phyloP scores from a whole-genome alignment of 1,140 invertebrate species.

The Paracyclopina nana region DNA sequence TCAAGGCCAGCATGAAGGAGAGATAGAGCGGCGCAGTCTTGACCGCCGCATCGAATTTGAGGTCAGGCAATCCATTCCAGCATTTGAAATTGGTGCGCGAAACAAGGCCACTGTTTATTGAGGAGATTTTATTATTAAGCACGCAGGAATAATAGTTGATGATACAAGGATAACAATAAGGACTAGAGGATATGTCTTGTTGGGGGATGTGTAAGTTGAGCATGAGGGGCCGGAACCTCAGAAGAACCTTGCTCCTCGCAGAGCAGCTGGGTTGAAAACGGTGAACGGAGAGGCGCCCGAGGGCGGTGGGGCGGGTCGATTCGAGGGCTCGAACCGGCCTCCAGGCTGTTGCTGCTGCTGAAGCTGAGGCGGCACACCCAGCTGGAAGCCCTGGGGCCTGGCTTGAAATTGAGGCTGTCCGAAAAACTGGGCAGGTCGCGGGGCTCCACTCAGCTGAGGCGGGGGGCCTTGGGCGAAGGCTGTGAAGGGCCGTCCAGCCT shows the following conservation, averaged over 20 bases:
- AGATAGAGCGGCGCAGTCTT: no score
- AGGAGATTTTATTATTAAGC: no score
- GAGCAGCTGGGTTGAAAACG: not conserved
- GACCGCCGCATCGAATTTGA: no score
- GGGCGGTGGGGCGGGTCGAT: not conserved
- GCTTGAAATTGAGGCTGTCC: not conserved
- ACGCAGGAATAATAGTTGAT: no score
- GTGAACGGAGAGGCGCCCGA: not conserved
- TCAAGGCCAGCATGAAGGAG: no score
- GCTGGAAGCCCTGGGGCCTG: not conserved
- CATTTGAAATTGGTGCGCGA: no score
- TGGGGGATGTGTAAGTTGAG: no score
- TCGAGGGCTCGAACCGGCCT: not conserved
- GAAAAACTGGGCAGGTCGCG: not conserved
- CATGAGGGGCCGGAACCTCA: no score
- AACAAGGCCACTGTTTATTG: no score
- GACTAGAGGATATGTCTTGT: no score
- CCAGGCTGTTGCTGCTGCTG: not conserved
- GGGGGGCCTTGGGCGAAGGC: constrained; percentile 10
- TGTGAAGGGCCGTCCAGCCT: constrained; percentile 5
- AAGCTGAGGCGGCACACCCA: not conserved
- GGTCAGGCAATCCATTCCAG: no score
- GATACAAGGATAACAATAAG: no score
- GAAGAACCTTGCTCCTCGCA: not conserved
- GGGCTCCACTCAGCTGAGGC: constrained; percentile 7